These are phyloP conservation scores for Schizothorax lantsangensis DNA, from an alignment of 2,797 vertebrate genomes.

Conservation along the genomic window DNA sequence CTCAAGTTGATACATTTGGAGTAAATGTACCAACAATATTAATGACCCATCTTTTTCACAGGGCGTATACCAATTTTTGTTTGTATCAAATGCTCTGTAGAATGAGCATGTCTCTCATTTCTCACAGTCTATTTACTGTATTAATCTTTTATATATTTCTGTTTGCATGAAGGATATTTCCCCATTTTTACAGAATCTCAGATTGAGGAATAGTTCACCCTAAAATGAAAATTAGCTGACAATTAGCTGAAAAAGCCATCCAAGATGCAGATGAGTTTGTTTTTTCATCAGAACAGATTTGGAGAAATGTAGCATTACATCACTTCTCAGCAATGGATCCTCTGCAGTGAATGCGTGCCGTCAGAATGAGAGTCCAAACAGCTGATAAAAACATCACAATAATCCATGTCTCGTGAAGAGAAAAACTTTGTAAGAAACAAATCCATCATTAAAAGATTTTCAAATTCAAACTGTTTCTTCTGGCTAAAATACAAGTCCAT, in stretches of 20 bases:
- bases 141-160: neutral
- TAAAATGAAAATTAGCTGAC: neutral
- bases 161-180: neutral
- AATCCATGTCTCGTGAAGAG: neutral
- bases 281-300: neutral
- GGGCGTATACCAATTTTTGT: neutral
- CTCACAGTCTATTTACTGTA: neutral
- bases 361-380: neutral
- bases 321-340: neutral
- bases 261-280: neutral
- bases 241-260: neutral
- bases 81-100: neutral
- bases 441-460: neutral
- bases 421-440: neutral
- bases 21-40: neutral
- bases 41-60: neutral
- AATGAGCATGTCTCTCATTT: neutral
- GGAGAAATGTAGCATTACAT: neutral
- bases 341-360: neutral
- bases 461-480: neutral
- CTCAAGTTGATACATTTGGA: neutral
- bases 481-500: too few species aligned
- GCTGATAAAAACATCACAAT: neutral
- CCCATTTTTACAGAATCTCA: neutral
- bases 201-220: neutral